Percentiles rank a stretch among this genome's conserved stretches.
Evolutionary conservation across 1,140 invertebrate species (phyloP).

Genomic region (Drosophila aff.): DNA sequence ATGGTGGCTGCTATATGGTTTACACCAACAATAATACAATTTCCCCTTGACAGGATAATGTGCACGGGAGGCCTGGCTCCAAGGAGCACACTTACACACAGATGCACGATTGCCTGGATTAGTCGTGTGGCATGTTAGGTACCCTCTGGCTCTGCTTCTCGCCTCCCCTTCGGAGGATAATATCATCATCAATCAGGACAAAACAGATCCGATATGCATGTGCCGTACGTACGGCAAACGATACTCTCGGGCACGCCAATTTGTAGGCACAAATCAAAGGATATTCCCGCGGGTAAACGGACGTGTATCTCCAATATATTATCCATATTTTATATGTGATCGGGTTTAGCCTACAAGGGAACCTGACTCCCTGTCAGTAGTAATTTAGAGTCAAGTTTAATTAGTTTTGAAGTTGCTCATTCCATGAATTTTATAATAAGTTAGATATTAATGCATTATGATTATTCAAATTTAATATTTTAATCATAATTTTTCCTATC

Average conservation of each 20-base stretch:
- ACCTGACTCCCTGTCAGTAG: not conserved
- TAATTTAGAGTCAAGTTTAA: conserved; percentile 4
- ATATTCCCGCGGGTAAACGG: conserved; percentile 3
- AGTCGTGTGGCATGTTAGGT: conserved; percentile 39
- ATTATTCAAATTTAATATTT: too few species aligned
- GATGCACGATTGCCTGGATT: conserved; percentile 34
- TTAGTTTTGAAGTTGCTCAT: not conserved
- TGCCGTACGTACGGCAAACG: conserved; percentile 54
- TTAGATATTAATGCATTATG: not conserved
- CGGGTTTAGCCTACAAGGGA: not conserved
- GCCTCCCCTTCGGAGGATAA: conserved; percentile 3
- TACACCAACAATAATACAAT: conserved; percentile 72
- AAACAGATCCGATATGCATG: conserved; percentile 76
- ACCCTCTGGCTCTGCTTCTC: not conserved
- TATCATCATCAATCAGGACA: conserved; percentile 76
- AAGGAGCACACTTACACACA: conserved; percentile 35
- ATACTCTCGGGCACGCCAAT: conserved; percentile 55
- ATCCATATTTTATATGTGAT: conserved; percentile 45
- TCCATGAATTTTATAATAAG: not conserved
- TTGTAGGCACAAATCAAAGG: conserved; percentile 54
- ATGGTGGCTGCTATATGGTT: conserved; percentile 15
- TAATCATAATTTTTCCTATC: not conserved
- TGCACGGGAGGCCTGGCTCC: conserved; percentile 48
- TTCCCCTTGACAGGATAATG: conserved; percentile 67
- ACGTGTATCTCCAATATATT: conserved; percentile 22